Evolutionary conservation across 2,797 vertebrate species (phyloP).

Genomic region (Cossypha polioptera): DNA sequence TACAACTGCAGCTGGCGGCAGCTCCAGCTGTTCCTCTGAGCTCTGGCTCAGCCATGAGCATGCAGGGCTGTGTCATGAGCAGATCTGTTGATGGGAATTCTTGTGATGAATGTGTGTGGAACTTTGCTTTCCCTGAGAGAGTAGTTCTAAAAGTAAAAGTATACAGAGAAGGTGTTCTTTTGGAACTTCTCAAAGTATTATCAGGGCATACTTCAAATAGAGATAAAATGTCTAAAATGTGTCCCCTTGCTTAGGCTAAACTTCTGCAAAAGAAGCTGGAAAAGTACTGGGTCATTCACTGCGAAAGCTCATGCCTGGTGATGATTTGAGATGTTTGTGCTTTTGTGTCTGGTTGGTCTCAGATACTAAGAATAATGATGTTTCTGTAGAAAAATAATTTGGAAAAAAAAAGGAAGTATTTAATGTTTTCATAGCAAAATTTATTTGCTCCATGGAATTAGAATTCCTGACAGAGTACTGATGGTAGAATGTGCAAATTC

Average conservation of each 20-base stretch:
- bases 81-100: background rate
- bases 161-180: background rate
- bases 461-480: background rate
- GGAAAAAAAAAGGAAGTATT: background rate
- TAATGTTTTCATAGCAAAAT: background rate
- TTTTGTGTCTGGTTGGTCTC: background rate
- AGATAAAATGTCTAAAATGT: background rate
- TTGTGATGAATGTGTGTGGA: background rate
- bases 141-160: background rate
- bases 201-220: background rate
- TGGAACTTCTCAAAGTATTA: background rate
- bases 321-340: background rate
- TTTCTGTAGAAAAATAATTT: background rate
- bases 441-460: background rate
- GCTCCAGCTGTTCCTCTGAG: background rate
- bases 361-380: background rate
- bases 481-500: background rate
- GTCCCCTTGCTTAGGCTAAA: background rate
- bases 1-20: background rate
- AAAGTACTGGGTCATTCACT: background rate
- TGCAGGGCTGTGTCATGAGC: background rate
- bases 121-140: background rate
- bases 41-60: background rate
- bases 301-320: background rate
- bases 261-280: background rate